Conservation (phyloP, 2,113 vertebrate genomes). For the Elgaria multicarinata region DNA sequence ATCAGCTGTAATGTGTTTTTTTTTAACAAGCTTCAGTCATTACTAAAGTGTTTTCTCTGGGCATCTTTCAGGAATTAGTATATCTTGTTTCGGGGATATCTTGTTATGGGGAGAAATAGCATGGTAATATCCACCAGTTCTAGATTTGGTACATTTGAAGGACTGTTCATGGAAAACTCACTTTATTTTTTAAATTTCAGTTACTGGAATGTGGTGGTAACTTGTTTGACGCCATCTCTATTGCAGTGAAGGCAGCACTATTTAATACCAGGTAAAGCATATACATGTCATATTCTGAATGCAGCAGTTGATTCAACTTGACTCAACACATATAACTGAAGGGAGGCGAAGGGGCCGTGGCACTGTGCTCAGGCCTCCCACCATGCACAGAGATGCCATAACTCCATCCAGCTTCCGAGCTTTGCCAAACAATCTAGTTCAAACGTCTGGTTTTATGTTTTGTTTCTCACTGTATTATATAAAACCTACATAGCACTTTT, state of each 20-base stretch:
- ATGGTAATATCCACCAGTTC: not conserved
- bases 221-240: slow-evolving; percentile 91
- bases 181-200: slow-evolving; percentile 70
- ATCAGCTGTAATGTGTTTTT: not conserved
- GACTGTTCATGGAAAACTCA: not conserved
- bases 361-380: not conserved
- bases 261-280: slow-evolving; percentile 91
- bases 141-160: not conserved
- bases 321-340: not conserved
- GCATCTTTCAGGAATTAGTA: not conserved
- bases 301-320: not conserved
- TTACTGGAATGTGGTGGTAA: slow-evolving; percentile 96
- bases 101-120: not conserved
- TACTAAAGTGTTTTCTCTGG: not conserved
- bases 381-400: not conserved
- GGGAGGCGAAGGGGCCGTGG: not conserved
- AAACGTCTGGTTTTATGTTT: slow-evolving; percentile 16
- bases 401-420: not conserved
- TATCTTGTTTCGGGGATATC: not conserved
- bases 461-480: slow-evolving; percentile 10
- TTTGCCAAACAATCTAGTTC: slow-evolving; percentile 18
- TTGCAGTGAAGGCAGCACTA: slow-evolving; percentile 98
- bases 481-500: slow-evolving; percentile 32
- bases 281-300: not conserved
- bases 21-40: not conserved